Base-by-base conservation (phyloP, 1,140 invertebrate genomes). In the Bombus breviceps region DNA sequence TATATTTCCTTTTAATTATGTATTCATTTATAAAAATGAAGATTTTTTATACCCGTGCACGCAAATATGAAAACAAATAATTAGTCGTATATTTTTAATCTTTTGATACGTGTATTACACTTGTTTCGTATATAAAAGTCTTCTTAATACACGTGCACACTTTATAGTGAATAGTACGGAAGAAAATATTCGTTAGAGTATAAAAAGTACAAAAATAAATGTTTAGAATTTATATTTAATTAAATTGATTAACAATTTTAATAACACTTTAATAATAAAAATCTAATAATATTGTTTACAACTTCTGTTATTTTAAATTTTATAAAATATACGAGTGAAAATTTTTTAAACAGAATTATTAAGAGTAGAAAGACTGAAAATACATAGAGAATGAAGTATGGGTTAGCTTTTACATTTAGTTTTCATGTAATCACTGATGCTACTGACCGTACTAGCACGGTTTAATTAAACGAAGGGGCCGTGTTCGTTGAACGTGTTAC, bases 401-500 rank as follows among this genome's bases (percentile, higher is more conserved):
- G 10, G 22, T 43, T 68, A 53, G 47, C 12, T 25, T 75, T 6
- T 25, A 25, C 34, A 25, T 66, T 22, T 68, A 28, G 3, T 47
- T n/a, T 47, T 47, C 62, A 64, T 47, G 41, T 68, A 43, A 64
- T 68, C 62, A 66, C 18, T 8, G 41, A 68, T 12, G 59, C n/a
- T 39, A 25, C 37, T 68, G 62, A 64, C 18, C 43, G 32, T 69
- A 25, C 25, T 69, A 69, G 25, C 18, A 79, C 41, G 64, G n/a
- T 80, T 47, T 69, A 69, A 53, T 80, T 69, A 69, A 80, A 53
- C 41, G 41, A 62, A 37, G 37, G 57, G 34, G 34, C 22, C 25
- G 76, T n/a, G 47, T 37, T 59, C 47, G 34, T 57, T 57, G 53
- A 43, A 78, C 43, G 78, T 12, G 64, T 80, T 53, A 68, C 41